Evolutionary conservation across 2,888 invertebrate species (phyloP).

Genomic region (Dynastes grantii): DNA sequence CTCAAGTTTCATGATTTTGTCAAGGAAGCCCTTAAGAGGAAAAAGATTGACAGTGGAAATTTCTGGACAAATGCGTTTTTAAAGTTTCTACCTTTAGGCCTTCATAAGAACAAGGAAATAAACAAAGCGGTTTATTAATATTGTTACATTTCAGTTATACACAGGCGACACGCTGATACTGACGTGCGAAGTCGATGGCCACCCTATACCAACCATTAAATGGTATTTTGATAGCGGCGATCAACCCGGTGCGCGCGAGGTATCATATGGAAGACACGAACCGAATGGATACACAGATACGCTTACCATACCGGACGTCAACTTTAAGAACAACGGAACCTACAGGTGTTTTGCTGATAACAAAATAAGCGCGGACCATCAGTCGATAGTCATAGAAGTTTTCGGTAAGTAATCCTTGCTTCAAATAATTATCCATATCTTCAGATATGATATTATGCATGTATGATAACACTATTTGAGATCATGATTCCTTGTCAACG

Average conservation of each 20-base stretch:
- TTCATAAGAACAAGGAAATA: neutral
- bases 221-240: constrained; percentile 29
- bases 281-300: neutral
- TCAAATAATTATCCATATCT: neutral
- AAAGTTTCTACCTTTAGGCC: no score
- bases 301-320: constrained; percentile 15
- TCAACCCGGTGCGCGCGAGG: neutral
- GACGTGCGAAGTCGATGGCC: constrained; percentile 27
- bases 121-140: neutral
- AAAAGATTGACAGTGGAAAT: no score
- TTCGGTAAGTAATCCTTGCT: constrained; percentile 27
- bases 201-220: constrained; percentile 23
- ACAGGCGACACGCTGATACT: constrained; percentile 16
- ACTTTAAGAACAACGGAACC: constrained; percentile 28
- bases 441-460: neutral
- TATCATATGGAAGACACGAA: neutral
- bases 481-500: neutral
- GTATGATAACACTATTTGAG: neutral
- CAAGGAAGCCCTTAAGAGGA: no score
- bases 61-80: no score
- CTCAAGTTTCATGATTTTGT: no score
- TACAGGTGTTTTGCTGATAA: constrained; percentile 25
- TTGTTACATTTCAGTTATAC: constrained; percentile 15
- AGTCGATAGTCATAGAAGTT: constrained; percentile 36
- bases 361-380: constrained; percentile 6